Evolutionary conservation across 1,140 invertebrate species (phyloP).

Genomic region (Polyergus mexicanus): DNA sequence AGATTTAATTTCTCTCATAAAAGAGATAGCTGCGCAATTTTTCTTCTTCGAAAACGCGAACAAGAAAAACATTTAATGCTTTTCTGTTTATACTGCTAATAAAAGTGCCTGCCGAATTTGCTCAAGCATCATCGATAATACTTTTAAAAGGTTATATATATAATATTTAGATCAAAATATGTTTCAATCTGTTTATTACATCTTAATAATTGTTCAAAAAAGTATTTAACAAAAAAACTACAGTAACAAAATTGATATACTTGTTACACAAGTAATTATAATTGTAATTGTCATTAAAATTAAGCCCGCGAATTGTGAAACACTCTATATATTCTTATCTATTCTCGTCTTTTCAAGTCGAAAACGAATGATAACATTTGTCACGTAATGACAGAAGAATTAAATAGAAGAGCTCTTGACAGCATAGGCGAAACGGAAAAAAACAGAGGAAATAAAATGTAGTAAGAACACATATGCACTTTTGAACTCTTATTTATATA

Average conservation of each 20-base stretch:
- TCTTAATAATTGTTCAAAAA: too few species aligned
- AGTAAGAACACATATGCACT: not conserved
- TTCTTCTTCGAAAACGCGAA: not conserved
- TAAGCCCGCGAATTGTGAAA: too few species aligned
- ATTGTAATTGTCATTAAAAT: too few species aligned
- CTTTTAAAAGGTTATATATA: too few species aligned
- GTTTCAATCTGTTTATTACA: too few species aligned
- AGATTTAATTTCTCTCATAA: not conserved
- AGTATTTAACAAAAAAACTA: too few species aligned
- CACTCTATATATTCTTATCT: not conserved
- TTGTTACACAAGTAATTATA: too few species aligned
- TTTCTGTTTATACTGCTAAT: not conserved
- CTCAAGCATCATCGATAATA: not conserved
- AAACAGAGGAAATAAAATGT: not conserved
- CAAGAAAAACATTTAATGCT: not conserved
- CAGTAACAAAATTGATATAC: too few species aligned
- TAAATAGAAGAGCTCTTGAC: not conserved
- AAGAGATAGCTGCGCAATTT: not conserved
- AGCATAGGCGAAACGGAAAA: not conserved
- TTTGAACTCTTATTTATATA: not conserved
- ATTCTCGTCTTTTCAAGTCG: not conserved
- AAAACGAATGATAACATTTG: constrained; percentile 13
- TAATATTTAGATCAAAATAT: too few species aligned
- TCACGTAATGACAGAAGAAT: constrained; percentile 6
- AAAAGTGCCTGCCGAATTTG: not conserved